Evolutionary conservation across 2,797 vertebrate species (phyloP).

Genomic region (Tragopan temminckii): DNA sequence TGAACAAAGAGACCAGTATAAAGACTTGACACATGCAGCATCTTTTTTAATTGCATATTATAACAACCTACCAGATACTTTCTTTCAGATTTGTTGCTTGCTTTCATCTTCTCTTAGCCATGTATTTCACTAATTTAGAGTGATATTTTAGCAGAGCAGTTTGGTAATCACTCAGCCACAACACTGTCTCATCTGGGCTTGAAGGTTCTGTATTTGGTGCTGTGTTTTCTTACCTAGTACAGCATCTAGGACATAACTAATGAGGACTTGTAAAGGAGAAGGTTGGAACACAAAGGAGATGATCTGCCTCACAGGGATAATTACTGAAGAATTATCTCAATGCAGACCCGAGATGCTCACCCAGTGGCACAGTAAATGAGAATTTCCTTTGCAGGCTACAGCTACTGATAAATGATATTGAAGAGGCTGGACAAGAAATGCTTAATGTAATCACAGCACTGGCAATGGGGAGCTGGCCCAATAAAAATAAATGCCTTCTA

Average conservation of each 20-base stretch:
- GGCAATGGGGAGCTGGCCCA: not conserved
- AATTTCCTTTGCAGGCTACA: not conserved
- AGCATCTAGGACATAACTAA: not conserved
- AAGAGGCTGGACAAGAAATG: not conserved
- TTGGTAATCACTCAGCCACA: not conserved
- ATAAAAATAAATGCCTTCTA: not conserved
- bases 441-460: not conserved
- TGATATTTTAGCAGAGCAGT: not conserved
- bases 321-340: not conserved
- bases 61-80: not conserved
- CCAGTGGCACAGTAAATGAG: not conserved
- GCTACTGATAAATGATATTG: not conserved
- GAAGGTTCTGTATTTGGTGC: not conserved
- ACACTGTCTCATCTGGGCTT: not conserved
- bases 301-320: not conserved
- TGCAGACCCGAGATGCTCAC: not conserved
- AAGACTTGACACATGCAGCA: not conserved
- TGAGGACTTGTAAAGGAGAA: not conserved
- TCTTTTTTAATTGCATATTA: constrained; percentile 11
- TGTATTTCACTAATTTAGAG: not conserved
- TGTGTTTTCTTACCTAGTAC: not conserved
- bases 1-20: not conserved
- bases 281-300: not conserved
- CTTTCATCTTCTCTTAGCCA: not conserved
- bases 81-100: not conserved